Conservation (phyloP, 2,888 invertebrate species). For the Drosophila villosipedis region DNA sequence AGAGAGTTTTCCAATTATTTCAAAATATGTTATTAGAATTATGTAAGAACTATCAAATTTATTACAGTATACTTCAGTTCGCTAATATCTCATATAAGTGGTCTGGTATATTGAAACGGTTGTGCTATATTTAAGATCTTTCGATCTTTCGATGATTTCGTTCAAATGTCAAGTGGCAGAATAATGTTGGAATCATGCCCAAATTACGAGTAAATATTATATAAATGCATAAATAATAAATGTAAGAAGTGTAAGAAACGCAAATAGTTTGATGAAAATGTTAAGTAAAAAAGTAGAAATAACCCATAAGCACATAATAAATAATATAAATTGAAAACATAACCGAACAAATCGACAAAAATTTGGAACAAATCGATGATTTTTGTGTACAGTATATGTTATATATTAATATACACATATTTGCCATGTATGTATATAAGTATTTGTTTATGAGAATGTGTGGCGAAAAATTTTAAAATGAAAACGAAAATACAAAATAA, state of each 20-base stretch:
- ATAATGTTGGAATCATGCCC: slow-evolving; percentile 72
- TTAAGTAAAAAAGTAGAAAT: slow-evolving; percentile 21
- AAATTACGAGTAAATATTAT: slow-evolving; percentile 49
- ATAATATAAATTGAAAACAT: slow-evolving; percentile 34
- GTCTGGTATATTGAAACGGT: slow-evolving; percentile 26
- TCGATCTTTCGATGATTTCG: slow-evolving; percentile 49
- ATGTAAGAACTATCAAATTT: slow-evolving; percentile 11
- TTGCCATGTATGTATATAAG: slow-evolving; percentile 8
- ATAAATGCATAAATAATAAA: slow-evolving; percentile 54
- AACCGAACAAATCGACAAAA: slow-evolving; percentile 34
- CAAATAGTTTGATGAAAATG: slow-evolving; percentile 36
- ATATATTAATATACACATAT: slow-evolving; percentile 13
- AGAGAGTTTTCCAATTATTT: neutral
- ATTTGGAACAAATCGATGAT: slow-evolving; percentile 39
- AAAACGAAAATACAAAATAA: slow-evolving; percentile 17
- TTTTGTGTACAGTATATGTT: slow-evolving; percentile 11
- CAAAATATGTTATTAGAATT: slow-evolving; percentile 3
- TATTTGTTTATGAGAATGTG: slow-evolving; percentile 17
- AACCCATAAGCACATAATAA: slow-evolving; percentile 33
- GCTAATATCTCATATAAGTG: neutral
- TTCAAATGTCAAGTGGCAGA: slow-evolving; percentile 71
- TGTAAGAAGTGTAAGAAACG: slow-evolving; percentile 46
- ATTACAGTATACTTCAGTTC: neutral
- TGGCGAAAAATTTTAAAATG: slow-evolving; percentile 16
- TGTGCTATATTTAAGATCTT: slow-evolving; percentile 60